Base-by-base conservation (phyloP, 2,888 invertebrate species). In the Saturnia japonica region DNA sequence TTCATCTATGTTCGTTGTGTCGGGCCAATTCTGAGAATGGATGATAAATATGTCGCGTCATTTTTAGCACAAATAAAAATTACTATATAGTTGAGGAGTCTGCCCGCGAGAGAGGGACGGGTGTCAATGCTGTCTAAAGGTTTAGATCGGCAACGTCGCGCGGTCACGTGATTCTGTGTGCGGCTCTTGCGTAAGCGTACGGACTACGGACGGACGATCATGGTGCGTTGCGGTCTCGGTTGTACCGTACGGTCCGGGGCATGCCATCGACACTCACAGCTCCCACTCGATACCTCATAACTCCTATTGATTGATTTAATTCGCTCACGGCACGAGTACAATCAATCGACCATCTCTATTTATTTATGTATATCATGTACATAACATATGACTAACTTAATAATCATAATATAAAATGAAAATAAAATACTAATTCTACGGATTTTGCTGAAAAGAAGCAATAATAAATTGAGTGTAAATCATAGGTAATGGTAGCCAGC, bases 181-280 rank as follows among this genome's bases (percentile, higher is more conserved):
- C 57, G 89, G 87, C 85, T 91, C 91, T 93, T 93, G 92, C 93
- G 94, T 93, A 93, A 93, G 91, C 88, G 87, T 89, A 85, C 89
- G 25, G 87, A 86, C 34, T 34, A 34, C 34, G 34, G 34, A 34
- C 89, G 25, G 87, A 86, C 88, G 85, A 89, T 87, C 87, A 89
- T 89, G 82, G 80, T 80, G 83, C 90, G 82, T 80, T 80, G 83
- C 84, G 83, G 81, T 76, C 72, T 76, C 74, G 82, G 77, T 77
- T 76, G 80, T 77, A 34, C 34, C 34, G 6, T 73, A 73, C 76
- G n/a, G n/a, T 73, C 75, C 77, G 76, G 79, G 79, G 84, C 81
- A 80, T 79, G 79, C 78, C 74, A 75, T 77, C 77, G 80, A 79
- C 85, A 81, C 80, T 22, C 54, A 54, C 22, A 11, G 22, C 54